A percentile compares a stretch with the other conserved stretches of the same genome.
These are phyloP conservation scores for Phylloscopus trochiloides DNA, from an alignment of 2,113 vertebrate species.

Conservation along the genomic window DNA sequence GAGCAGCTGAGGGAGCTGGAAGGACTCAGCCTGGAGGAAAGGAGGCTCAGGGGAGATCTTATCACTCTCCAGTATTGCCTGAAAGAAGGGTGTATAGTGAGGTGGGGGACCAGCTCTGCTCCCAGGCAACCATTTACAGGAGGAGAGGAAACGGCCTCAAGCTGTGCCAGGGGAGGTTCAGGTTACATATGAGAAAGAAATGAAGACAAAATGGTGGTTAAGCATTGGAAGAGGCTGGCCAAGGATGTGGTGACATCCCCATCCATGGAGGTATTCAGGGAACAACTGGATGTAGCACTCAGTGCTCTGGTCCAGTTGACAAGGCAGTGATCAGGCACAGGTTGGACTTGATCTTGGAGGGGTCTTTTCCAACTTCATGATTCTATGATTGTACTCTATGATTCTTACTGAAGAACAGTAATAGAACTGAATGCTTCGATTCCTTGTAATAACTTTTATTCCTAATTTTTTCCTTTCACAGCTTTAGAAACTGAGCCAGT, in stretches of 20 bases:
- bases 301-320: neutral
- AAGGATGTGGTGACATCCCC: neutral
- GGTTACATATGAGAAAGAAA: neutral
- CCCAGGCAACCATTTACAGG: neutral
- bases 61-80: neutral
- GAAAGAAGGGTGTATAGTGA: neutral
- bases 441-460: neutral
- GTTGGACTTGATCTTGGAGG: neutral
- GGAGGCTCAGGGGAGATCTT: neutral
- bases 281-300: neutral
- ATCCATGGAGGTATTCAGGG: neutral
- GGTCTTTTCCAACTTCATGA: neutral
- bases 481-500: slow-evolving; percentile 68
- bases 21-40: neutral
- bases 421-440: neutral
- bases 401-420: neutral
- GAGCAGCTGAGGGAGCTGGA: neutral
- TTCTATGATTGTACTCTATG: neutral
- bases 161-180: neutral
- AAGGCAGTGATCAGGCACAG: neutral
- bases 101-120: neutral
- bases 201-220: neutral
- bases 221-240: neutral
- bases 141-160: neutral
- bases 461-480: neutral